phyloP scores from a whole-genome alignment of 2,797 vertebrate genomes.

The Dendrocincla tyrannina region DNA sequence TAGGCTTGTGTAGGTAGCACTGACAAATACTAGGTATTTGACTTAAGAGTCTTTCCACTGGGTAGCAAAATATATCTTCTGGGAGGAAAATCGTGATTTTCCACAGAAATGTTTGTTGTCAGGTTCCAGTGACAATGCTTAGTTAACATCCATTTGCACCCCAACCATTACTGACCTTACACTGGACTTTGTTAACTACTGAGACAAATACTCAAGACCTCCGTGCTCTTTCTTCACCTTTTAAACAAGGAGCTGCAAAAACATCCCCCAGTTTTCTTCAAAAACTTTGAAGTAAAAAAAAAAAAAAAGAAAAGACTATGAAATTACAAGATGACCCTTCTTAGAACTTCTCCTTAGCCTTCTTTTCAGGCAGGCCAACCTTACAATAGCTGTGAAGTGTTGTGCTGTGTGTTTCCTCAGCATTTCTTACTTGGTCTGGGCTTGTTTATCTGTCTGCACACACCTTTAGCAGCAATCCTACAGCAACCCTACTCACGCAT shows the following conservation, averaged over 20 bases:
- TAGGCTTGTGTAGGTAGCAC: neutral
- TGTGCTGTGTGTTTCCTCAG: neutral
- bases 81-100: neutral
- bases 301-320: too few species aligned
- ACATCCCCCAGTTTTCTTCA: neutral
- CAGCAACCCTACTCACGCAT: accelerated
- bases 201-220: neutral
- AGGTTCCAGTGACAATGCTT: neutral
- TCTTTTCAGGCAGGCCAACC: neutral
- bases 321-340: neutral
- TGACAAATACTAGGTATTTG: neutral
- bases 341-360: neutral
- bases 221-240: neutral
- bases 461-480: accelerated
- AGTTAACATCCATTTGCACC: neutral
- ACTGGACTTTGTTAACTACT: neutral
- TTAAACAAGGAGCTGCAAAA: neutral
- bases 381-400: neutral
- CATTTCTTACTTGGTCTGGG: neutral
- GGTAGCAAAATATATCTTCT: neutral
- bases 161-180: neutral
- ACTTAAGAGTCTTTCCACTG: neutral
- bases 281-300: neutral
- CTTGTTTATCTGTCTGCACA: neutral
- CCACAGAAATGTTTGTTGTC: neutral